phyloP scores from a whole-genome alignment of 1,140 invertebrate genomes.

The Philaenus spumarius region DNA sequence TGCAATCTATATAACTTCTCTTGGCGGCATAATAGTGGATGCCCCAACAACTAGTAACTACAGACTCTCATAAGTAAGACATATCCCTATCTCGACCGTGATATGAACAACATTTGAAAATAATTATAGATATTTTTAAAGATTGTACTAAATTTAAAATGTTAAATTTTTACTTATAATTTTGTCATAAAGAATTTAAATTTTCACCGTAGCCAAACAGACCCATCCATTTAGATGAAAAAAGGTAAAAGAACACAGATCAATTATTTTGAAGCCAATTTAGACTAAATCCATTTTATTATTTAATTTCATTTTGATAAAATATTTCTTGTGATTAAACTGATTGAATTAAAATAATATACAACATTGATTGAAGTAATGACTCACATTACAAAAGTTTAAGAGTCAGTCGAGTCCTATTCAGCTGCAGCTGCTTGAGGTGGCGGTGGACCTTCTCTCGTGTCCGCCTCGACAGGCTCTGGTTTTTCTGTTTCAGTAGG shows the following conservation, averaged over 20 bases:
- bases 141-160: neutral
- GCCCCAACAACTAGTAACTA: too few relatives aligned
- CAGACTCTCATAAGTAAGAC: neutral
- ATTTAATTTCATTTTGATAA: too few relatives aligned
- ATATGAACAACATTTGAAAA: neutral
- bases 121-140: neutral
- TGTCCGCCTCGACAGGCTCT: slow-evolving; percentile 1
- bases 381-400: slow-evolving; percentile 11
- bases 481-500: slow-evolving; percentile 2
- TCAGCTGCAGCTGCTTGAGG: neutral
- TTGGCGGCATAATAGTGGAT: too few relatives aligned
- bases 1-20: too few relatives aligned
- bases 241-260: too few relatives aligned
- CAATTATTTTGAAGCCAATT: too few relatives aligned
- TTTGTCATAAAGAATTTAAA: neutral
- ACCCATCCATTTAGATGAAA: neutral
- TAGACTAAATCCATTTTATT: too few relatives aligned
- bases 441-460: slow-evolving; percentile 8
- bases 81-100: neutral
- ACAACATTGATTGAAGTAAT: too few relatives aligned
- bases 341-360: too few relatives aligned
- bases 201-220: neutral
- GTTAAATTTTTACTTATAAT: neutral
- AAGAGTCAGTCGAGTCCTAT: slow-evolving; percentile 10
- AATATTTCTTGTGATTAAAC: too few relatives aligned